Evolutionary conservation across 2,888 invertebrate genomes (phyloP).

Genomic region (Drosophila pullipes): DNA sequence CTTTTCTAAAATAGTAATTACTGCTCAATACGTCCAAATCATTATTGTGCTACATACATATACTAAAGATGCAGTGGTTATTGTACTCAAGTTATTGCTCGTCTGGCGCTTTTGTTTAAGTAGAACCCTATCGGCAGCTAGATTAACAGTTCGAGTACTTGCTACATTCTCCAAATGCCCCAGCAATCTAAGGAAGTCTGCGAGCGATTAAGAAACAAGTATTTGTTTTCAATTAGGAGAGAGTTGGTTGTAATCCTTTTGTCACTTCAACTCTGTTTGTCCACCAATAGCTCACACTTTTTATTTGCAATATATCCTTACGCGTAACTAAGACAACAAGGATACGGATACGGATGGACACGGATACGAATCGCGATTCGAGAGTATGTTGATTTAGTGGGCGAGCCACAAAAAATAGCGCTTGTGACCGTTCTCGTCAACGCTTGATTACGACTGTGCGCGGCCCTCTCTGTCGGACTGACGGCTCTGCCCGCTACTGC

Average conservation of each 20-base stretch:
- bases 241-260: slow-evolving; percentile 26
- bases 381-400: slow-evolving; percentile 16
- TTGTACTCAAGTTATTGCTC: slow-evolving; percentile 33
- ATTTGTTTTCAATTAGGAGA: slow-evolving; percentile 7
- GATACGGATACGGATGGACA: slow-evolving; percentile 4
- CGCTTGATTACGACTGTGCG: slow-evolving; percentile 74
- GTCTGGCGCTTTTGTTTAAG: slow-evolving; percentile 1
- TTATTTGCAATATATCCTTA: slow-evolving; percentile 3
- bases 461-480: slow-evolving; percentile 45
- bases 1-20: not conserved
- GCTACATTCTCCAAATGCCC: slow-evolving; percentile 19
- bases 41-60: not conserved
- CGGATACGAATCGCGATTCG: slow-evolving; percentile 11
- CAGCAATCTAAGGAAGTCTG: slow-evolving; percentile 64
- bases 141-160: slow-evolving; percentile 42
- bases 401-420: slow-evolving; percentile 34
- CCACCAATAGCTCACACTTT: slow-evolving; percentile 47
- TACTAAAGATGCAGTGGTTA: slow-evolving; percentile 7
- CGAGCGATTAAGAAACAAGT: slow-evolving; percentile 56
- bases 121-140: slow-evolving; percentile 27
- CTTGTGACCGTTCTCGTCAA: slow-evolving; percentile 64
- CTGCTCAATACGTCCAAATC: not conserved
- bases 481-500: slow-evolving; percentile 34
- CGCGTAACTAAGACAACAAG: slow-evolving; percentile 14
- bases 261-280: slow-evolving; percentile 21